A percentile compares a stretch with the other conserved stretches of the same genome.
Evolutionary conservation across 1,140 invertebrate genomes (phyloP).

Genomic region (Hylaeus volcanicus): DNA sequence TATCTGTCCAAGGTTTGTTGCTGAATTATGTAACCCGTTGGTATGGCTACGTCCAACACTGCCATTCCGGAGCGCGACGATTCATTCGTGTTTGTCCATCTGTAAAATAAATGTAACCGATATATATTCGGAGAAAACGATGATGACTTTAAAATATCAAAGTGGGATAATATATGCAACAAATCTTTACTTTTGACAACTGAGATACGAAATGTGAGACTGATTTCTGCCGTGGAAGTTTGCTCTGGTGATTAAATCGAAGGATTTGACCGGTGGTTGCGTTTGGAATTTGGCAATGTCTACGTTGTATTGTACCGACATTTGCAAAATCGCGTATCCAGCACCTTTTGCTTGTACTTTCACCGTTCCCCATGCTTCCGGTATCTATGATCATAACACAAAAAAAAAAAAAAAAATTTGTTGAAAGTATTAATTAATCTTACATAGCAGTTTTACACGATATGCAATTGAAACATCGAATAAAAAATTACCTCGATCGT

Average conservation of each 20-base stretch:
- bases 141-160: neutral
- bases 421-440: neutral
- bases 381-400: constrained; percentile 83
- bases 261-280: constrained; percentile 89
- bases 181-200: constrained; percentile 87
- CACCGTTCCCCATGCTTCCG: constrained; percentile 95
- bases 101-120: constrained; percentile 71
- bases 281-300: constrained; percentile 93
- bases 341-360: constrained; percentile 94
- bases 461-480: neutral
- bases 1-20: constrained; percentile 94
- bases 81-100: constrained; percentile 90
- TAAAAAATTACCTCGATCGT: constrained; percentile 84
- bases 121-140: constrained; percentile 15
- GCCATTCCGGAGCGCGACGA: constrained; percentile 93
- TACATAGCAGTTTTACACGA: neutral
- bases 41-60: constrained; percentile 94
- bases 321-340: constrained; percentile 94
- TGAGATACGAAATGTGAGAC: constrained; percentile 92
- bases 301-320: constrained; percentile 97
- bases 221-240: constrained; percentile 94
- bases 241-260: constrained; percentile 86
- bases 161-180: neutral
- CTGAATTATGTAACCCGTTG: constrained; percentile 96
- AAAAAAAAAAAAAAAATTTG: neutral